Evolutionary conservation across 2,888 invertebrate species (phyloP), one percentile per base, ranked within the genome.

Genomic region (Meandrusa payeni): DNA sequence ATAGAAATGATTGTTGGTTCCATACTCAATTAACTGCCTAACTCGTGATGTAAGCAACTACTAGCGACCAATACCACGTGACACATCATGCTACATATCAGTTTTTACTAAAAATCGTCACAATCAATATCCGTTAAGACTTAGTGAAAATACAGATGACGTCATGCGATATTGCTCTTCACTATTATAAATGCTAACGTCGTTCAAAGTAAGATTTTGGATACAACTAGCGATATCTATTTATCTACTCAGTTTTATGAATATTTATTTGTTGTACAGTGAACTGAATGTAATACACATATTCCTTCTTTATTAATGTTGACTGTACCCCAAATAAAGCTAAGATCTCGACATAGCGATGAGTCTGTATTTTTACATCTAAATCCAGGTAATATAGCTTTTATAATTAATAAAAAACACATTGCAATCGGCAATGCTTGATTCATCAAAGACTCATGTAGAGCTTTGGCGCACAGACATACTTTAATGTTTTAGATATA

Each of bases 1-100:
- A 3, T 9, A 23, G 13, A 6, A 22, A 4, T 34, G 5, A 22
- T 29, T 23, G n/a, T 29, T 10, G 7, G 2, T 26, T 33, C 33
- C 19, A 5, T 31, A 31, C 24, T 26, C 19, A 19, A 2, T 28
- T 12, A 55, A 63, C 57, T 58, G 60, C 59, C 59, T 59, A 59
- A 51, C 53, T 52, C 57, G 15, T 34, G 13, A 44, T 20, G 20
- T 32, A 23, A 23, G 7, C 54, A 51, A 61, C 60, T 52, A 63
- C 65, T 59, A 64, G 65, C 63, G 83, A 85, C 85, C 82, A 83
- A 85, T 64, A 58, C 65, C 64, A 82, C 80, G 75, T 76, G 65
- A 83, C 86, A 86, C 86, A 86, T 86, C 86, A 86, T 73, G 57
- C 74, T 74, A 86, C 86, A 86, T 86, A 86, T 86, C 86, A 86